Conservation (phyloP, 2,888 invertebrate species). For the Barypeithes pellucidus region DNA sequence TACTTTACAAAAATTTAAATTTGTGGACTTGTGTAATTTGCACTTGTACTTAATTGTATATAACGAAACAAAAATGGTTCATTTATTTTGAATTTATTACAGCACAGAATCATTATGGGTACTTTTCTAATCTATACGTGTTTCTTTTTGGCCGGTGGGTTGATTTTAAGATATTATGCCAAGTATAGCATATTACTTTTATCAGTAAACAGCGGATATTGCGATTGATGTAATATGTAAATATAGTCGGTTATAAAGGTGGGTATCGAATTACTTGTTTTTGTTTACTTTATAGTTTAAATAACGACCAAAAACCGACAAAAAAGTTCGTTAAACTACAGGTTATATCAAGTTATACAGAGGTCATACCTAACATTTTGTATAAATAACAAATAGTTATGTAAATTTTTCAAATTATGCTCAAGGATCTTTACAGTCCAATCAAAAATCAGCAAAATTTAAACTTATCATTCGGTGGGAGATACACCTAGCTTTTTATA, state of each 20-base stretch:
- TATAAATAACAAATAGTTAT: constrained; percentile 14
- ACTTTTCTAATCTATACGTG: no score
- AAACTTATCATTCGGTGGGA: not conserved
- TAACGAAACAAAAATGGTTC: no score
- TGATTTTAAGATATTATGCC: no score
- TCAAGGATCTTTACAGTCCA: constrained; percentile 7
- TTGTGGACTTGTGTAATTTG: no score
- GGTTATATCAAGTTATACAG: not conserved
- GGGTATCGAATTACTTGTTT: constrained; percentile 26
- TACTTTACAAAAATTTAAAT: no score
- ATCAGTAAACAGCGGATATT: constrained; percentile 22
- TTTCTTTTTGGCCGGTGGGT: no score
- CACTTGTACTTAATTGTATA: no score
- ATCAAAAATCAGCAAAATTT: not conserved
- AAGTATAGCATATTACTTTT: not conserved
- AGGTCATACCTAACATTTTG: not conserved
- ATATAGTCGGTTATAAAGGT: constrained; percentile 31
- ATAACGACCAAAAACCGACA: constrained; percentile 38
- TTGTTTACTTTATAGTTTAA: constrained; percentile 36
- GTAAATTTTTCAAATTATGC: constrained; percentile 19
- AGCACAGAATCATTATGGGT: no score
- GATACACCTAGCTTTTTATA: not conserved
- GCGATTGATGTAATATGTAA: constrained; percentile 19
- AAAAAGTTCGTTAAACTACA: constrained; percentile 35
- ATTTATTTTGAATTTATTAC: no score